Conservation (phyloP, 2,888 invertebrate species). For the Schizotus pectinicornis region DNA sequence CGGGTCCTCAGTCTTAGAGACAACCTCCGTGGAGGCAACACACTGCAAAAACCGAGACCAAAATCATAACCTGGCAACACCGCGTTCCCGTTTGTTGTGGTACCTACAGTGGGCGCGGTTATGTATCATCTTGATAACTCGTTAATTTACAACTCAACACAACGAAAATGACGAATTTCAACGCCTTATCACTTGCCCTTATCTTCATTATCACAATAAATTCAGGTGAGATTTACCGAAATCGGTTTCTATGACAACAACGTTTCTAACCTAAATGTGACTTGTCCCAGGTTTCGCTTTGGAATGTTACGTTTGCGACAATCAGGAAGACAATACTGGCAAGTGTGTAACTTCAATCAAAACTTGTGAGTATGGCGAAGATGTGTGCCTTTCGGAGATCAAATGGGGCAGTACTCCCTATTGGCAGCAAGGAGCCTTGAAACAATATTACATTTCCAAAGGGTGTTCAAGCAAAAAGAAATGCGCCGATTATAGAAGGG, state of each 20-base stretch:
- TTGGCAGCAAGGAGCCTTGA: slow-evolving; percentile 90
- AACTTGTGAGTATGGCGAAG: slow-evolving; percentile 87
- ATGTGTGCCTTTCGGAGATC: slow-evolving; percentile 87
- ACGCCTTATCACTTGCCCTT: slow-evolving; percentile 23
- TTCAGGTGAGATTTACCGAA: slow-evolving; percentile 22
- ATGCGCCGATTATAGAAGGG: slow-evolving; percentile 75
- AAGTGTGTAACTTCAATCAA: slow-evolving; percentile 92
- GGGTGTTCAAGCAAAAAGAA: slow-evolving; percentile 81
- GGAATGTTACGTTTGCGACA: slow-evolving; percentile 94
- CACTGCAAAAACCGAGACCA: not conserved
- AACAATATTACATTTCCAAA: slow-evolving; percentile 93
- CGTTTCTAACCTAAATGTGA: not conserved
- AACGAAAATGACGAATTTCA: slow-evolving; percentile 28
- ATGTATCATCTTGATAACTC: slow-evolving; percentile 25
- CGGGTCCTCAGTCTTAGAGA: too few relatives aligned
- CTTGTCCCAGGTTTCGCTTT: slow-evolving; percentile 67
- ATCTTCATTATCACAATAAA: slow-evolving; percentile 29
- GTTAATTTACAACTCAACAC: slow-evolving; percentile 20
- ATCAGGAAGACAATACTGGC: slow-evolving; percentile 89
- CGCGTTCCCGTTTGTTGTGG: not conserved
- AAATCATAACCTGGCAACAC: not conserved
- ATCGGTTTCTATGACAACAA: not conserved
- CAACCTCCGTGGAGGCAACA: too few relatives aligned
- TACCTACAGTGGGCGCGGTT: slow-evolving; percentile 22
- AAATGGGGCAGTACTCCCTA: slow-evolving; percentile 97